Base-by-base conservation (phyloP, 2,113 vertebrate genomes). In the Pipa parva region DNA sequence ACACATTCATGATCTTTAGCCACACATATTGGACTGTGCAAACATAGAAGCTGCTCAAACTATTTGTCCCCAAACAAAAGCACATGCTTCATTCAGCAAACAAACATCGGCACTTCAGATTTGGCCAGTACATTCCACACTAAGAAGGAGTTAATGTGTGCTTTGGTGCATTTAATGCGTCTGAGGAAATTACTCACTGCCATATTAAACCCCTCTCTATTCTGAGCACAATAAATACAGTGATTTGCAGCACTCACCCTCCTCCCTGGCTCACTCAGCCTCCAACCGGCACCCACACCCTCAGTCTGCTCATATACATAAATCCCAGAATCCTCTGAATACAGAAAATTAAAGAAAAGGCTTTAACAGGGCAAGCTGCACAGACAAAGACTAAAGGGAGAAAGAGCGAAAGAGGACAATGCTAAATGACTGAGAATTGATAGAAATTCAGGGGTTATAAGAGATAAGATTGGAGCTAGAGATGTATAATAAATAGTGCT, bases 201-300 rank as follows among this genome's bases (percentile, higher is more conserved):
- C 51, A 45, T 46, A 57, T 65, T 45, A 65, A 46, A 10, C 31
- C 39, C 51, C 52, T 20, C 52, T 29, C 52, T 56, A 56, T 56
- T 56, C 18, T 56, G 52, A 31, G 52, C 63, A 66, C 54, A 33
- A 49, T 58, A 66, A 58, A 66, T 58, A 66, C 63, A 58, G 63
- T 66, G 63, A 66, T 66, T 66, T 58, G 63, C 37, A 26, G 27
- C 63, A 49, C 54, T 65, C 36, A 22, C 63, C 51, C 18, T 27
- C 24, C 22, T 56, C 15, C 27, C 27, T 54, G 18, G 52, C 17
- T 42, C 31, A 55, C 62, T 56, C 51, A 46, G 63, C 51, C 63
- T 51, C 63, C 63, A 24, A 42, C 63, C 9, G 36, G 7, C n/a
- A 39, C 27, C 13, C 51, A n/a, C 20, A 9, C 50, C 50, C 25